Evolutionary conservation across 2,888 invertebrate species (phyloP).

Genomic region (Micoletzkya japonica): DNA sequence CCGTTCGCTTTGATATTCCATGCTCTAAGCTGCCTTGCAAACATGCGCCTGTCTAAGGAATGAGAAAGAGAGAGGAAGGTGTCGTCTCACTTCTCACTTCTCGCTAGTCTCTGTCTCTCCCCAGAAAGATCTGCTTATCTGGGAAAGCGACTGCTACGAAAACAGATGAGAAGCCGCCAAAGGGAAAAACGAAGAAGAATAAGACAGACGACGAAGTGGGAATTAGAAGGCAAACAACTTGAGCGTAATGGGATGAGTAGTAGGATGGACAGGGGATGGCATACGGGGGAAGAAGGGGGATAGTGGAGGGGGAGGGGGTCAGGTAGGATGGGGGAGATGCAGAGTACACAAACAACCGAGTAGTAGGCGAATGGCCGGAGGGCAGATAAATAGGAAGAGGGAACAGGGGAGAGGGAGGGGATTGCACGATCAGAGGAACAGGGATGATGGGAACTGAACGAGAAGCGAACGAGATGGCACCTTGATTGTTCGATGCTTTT

Average conservation of each 20-base stretch:
- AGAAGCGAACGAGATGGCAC: not conserved
- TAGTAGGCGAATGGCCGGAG: no score
- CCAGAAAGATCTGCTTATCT: no score
- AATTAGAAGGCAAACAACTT: not conserved
- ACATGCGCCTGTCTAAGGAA: no score
- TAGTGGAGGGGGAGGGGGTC: not conserved
- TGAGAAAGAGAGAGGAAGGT: no score
- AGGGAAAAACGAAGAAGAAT: not conserved
- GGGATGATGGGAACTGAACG: not conserved
- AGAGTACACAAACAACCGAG: no score
- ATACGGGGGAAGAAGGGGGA: slow-evolving; percentile 2
- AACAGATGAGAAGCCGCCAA: no score
- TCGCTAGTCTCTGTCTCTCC: no score
- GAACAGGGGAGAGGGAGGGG: not conserved
- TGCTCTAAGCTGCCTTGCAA: no score
- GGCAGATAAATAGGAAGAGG: slow-evolving; percentile 4
- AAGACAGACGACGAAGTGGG: not conserved
- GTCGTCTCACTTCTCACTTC: no score
- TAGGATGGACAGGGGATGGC: not conserved
- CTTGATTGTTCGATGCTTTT: not conserved
- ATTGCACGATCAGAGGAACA: not conserved
- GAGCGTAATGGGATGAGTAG: not conserved
- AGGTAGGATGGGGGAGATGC: no score
- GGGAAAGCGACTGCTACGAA: no score
- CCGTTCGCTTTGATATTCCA: no score